Evolutionary conservation across 2,797 vertebrate species (phyloP).

Genomic region (Enteromius thamalakanensis): DNA sequence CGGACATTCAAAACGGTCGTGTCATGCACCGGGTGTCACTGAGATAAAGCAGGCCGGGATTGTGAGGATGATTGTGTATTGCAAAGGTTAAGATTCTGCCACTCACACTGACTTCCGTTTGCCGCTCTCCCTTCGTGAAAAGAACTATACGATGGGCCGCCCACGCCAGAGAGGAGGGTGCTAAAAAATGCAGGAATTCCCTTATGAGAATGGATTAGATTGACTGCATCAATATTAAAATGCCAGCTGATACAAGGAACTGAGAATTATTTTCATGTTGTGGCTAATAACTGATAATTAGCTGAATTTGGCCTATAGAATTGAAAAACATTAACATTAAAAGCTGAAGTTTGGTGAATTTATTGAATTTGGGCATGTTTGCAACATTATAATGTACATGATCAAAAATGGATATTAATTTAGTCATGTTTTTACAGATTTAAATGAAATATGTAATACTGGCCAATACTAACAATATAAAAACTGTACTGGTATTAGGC

Average conservation of each 20-base stretch:
- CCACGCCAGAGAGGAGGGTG: not conserved
- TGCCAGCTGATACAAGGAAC: not conserved
- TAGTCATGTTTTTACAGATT: not conserved
- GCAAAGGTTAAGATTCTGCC: not conserved
- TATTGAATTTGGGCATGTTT: not conserved
- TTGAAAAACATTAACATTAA: not conserved
- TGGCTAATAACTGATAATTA: not conserved
- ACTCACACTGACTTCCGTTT: not conserved
- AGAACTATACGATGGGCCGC: not conserved
- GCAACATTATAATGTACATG: not conserved
- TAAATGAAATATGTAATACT: constrained; percentile 1
- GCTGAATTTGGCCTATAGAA: not conserved
- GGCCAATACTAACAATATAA: not conserved
- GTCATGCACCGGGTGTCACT: constrained; percentile 9
- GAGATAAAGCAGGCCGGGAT: constrained; percentile 31
- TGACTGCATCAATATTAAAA: not conserved
- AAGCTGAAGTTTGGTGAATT: not conserved
- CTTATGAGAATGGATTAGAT: constrained; percentile 7
- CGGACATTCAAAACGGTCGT: constrained; percentile 1
- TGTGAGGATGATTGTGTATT: not conserved
- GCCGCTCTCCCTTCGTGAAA: not conserved
- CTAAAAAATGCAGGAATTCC: constrained; percentile 38
- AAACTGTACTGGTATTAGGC: not conserved
- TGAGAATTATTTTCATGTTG: not conserved
- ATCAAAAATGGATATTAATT: not conserved